Conservation (phyloP, 2,797 vertebrate genomes). For the Arrhamphus sclerolepis region DNA sequence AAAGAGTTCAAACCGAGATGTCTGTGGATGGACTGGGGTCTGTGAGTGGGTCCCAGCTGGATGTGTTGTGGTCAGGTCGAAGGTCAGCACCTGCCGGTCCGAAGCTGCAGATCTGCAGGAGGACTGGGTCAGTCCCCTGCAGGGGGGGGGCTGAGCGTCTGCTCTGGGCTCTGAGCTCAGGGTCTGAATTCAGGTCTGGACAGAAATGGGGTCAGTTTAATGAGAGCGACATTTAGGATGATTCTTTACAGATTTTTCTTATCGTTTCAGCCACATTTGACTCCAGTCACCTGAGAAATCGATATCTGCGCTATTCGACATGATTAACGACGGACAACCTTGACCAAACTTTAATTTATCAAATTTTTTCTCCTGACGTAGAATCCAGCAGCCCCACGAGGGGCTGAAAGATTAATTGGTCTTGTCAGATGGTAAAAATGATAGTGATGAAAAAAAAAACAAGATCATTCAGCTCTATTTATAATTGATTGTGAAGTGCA, state of each 20-base stretch:
- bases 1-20: no score
- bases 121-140: no score
- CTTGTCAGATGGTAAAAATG: conserved; percentile 3
- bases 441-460: neutral
- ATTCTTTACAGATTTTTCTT: neutral
- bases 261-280: neutral
- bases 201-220: neutral
- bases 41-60: conserved; percentile 16
- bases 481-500: neutral
- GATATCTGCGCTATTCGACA: neutral
- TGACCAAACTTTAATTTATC: neutral
- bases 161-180: no score
- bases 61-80: conserved; percentile 15
- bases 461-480: neutral
- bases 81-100: conserved; percentile 14
- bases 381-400: neutral
- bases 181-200: neutral
- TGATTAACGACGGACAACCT: neutral
- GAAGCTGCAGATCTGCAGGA: no score
- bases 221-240: conserved; percentile 1
- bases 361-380: neutral
- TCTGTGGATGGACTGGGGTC: conserved; percentile 10
- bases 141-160: no score
- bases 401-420: neutral
- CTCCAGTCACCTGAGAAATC: neutral